Evolutionary conservation across 1,140 invertebrate species (phyloP).

Genomic region (Popillia japonica): DNA sequence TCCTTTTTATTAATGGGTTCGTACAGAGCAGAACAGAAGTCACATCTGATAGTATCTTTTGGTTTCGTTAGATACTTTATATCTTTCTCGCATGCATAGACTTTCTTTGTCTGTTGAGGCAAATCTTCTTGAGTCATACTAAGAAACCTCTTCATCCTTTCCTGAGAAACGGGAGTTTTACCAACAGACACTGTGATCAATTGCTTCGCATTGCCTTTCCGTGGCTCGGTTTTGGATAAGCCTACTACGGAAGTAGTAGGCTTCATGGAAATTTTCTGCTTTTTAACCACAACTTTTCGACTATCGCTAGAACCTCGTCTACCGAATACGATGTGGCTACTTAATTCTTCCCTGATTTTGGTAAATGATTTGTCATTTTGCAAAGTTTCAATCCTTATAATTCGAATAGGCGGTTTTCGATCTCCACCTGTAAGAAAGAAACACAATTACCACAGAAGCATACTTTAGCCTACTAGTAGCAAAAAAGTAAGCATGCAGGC

Average conservation of each 20-base stretch:
- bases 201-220: not conserved
- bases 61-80: conserved; percentile 48
- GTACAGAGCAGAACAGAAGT: conserved; percentile 48
- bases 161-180: conserved; percentile 19
- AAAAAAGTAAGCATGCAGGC: not conserved
- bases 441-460: not conserved
- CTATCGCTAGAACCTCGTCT: not conserved
- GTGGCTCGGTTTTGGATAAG: not conserved
- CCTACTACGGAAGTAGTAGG: not conserved
- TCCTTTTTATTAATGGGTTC: conserved; percentile 43
- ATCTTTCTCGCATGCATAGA: conserved; percentile 47
- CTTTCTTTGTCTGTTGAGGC: conserved; percentile 42
- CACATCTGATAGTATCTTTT: conserved; percentile 54
- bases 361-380: conserved; percentile 26
- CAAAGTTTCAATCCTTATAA: conserved; percentile 7
- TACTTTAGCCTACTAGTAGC: not conserved
- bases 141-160: conserved; percentile 51
- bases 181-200: not conserved
- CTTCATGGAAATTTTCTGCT: not conserved
- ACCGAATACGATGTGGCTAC: conserved; percentile 22
- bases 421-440: not conserved
- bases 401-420: not conserved
- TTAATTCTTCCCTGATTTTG: conserved; percentile 35
- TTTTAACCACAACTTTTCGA: not conserved
- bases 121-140: conserved; percentile 51